Conservation (phyloP, 92 coral and sea anemone species). For the Chrysogorgia sp. region DNA sequence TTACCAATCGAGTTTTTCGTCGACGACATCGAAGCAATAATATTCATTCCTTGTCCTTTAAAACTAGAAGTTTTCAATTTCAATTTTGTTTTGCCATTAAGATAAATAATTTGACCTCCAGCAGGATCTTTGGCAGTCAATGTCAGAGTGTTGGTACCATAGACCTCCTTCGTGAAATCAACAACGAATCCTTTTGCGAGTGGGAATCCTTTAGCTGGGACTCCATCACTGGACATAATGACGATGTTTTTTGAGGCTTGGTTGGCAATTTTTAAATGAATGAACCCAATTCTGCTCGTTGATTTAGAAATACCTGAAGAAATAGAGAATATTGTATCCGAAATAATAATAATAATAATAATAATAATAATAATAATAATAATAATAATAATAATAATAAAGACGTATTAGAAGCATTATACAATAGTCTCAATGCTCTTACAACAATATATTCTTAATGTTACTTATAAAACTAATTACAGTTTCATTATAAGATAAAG, state of each 20-base stretch:
- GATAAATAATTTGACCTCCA: slow-evolving; percentile 21
- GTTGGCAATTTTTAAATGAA: slow-evolving; percentile 59
- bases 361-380: too few relatives aligned
- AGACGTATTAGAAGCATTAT: too few relatives aligned
- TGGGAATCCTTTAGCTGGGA: slow-evolving; percentile 56
- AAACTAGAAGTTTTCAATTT: slow-evolving; percentile 14
- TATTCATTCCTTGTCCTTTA: slow-evolving; percentile 10
- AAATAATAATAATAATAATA: not conserved
- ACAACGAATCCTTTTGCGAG: slow-evolving; percentile 29
- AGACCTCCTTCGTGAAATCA: slow-evolving; percentile 22
- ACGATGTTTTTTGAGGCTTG: slow-evolving; percentile 62
- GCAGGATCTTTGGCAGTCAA: slow-evolving; percentile 25
- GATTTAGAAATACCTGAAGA: slow-evolving; percentile 63
- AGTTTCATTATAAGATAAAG: too few relatives aligned
- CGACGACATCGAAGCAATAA: slow-evolving; percentile 14
- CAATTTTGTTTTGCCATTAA: slow-evolving; percentile 11
- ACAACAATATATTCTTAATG: too few relatives aligned
- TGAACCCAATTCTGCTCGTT: slow-evolving; percentile 45
- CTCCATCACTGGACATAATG: slow-evolving; percentile 56
- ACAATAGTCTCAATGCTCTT: too few relatives aligned
- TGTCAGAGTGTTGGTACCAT: not conserved
- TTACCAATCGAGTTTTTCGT: slow-evolving; percentile 8
- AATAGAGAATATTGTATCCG: not conserved
- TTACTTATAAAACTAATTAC: too few relatives aligned
- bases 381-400: too few relatives aligned